Percentiles rank a stretch among this genome's conserved stretches.
phyloP scores from a whole-genome alignment of 1,140 invertebrate genomes.

The Drosophila lowei region DNA sequence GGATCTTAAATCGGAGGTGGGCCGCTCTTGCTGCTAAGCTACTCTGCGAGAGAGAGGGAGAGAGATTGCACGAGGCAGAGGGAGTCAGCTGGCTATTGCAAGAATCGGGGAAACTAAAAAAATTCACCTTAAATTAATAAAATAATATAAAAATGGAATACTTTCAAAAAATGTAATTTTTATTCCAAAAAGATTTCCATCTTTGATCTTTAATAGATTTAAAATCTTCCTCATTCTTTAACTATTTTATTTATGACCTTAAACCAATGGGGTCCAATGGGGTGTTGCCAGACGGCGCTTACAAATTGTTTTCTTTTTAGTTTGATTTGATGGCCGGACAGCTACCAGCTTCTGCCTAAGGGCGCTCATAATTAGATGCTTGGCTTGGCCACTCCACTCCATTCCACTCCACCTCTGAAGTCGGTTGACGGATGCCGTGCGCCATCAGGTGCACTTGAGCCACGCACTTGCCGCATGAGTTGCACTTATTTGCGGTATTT shows the following conservation, averaged over 20 bases:
- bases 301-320: constrained; percentile 46
- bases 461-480: constrained; percentile 65
- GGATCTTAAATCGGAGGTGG: no score
- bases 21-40: no score
- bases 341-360: constrained; percentile 33
- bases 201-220: neutral
- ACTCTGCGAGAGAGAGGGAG: no score
- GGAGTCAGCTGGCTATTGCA: no score
- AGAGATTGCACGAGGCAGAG: no score
- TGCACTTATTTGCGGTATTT: constrained; percentile 56
- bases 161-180: neutral
- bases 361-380: constrained; percentile 60
- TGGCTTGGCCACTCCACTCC: constrained; percentile 16
- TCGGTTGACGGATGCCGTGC: neutral
- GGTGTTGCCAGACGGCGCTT: constrained; percentile 36
- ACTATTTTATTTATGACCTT: neutral
- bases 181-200: neutral
- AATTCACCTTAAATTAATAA: no score
- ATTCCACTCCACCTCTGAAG: constrained; percentile 21
- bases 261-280: constrained; percentile 24
- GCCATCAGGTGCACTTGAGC: constrained; percentile 37
- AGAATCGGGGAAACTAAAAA: no score
- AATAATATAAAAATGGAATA: no score
- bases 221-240: neutral
- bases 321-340: constrained; percentile 30